Percentiles rank a stretch among this genome's conserved stretches.
These are phyloP conservation scores for Bufo gargarizans DNA, from an alignment of 2,113 vertebrate genomes.

Conservation along the genomic window DNA sequence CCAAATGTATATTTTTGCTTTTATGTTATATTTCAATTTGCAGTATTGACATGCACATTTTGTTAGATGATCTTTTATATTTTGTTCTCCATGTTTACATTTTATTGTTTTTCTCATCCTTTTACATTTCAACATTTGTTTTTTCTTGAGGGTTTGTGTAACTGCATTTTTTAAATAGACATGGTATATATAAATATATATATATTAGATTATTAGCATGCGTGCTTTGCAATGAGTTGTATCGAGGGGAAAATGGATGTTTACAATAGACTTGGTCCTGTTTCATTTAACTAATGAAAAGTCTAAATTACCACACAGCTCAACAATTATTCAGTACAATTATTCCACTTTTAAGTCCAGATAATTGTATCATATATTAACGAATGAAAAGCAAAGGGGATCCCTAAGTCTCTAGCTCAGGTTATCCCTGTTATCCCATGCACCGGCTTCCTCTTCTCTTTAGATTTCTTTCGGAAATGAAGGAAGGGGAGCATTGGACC, in stretches of 20 bases:
- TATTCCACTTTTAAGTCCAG: not conserved
- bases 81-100: conserved; percentile 81
- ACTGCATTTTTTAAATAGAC: conserved; percentile 76
- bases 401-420: not conserved
- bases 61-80: conserved; percentile 45
- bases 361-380: not conserved
- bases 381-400: not conserved
- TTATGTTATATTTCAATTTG: conserved; percentile 49
- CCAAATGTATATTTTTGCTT: conserved; percentile 57
- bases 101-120: conserved; percentile 65
- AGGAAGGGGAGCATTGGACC: not conserved
- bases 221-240: conserved; percentile 77
- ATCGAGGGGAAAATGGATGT: conserved; percentile 67
- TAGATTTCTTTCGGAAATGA: not conserved
- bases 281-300: conserved; percentile 54
- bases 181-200: conserved; percentile 69
- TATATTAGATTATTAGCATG: conserved; percentile 75
- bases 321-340: not conserved
- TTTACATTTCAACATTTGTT: conserved; percentile 58
- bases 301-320: not conserved
- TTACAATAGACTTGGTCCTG: conserved; percentile 72
- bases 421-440: not conserved
- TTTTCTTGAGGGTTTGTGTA: conserved; percentile 78
- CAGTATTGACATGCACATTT: conserved; percentile 50
- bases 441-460: not conserved